Evolutionary conservation across 2,113 vertebrate species (phyloP).

Genomic region (Athene cunicularia): DNA sequence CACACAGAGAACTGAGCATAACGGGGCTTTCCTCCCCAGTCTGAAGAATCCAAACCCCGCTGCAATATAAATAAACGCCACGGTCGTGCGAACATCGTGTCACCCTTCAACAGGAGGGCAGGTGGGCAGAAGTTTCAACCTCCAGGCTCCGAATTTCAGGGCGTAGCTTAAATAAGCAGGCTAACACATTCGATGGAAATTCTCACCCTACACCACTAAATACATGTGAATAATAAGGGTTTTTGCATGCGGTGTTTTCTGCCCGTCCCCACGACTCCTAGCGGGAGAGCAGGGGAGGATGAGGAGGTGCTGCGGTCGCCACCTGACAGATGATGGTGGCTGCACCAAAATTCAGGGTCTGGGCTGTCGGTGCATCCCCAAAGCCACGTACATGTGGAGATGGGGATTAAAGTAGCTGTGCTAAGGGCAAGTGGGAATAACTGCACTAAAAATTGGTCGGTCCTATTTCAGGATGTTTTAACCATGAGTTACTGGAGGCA

Average conservation of each 20-base stretch:
- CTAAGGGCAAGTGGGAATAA: not conserved
- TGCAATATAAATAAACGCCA: not conserved
- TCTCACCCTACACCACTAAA: not conserved
- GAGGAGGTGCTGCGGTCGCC: not conserved
- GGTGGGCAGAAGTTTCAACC: not conserved
- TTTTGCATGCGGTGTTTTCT: not conserved
- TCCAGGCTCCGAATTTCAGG: conserved; percentile 1
- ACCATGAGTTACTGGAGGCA: not conserved
- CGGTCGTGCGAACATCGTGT: not conserved
- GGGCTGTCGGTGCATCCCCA: not conserved
- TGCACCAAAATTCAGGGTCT: not conserved
- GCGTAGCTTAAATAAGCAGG: not conserved
- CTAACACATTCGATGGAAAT: not conserved
- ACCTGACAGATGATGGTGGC: not conserved
- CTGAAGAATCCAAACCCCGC: not conserved
- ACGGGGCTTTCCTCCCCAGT: not conserved
- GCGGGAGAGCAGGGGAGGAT: not conserved
- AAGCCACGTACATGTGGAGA: not conserved
- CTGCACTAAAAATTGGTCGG: not conserved
- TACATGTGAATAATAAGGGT: accelerated
- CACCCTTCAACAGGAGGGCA: not conserved
- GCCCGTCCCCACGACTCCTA: not conserved
- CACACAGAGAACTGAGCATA: not conserved
- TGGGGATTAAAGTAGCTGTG: not conserved
- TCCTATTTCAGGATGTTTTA: not conserved